Evolutionary conservation across 1,140 invertebrate species (phyloP).

Genomic region (Rhyzopertha dominica): DNA sequence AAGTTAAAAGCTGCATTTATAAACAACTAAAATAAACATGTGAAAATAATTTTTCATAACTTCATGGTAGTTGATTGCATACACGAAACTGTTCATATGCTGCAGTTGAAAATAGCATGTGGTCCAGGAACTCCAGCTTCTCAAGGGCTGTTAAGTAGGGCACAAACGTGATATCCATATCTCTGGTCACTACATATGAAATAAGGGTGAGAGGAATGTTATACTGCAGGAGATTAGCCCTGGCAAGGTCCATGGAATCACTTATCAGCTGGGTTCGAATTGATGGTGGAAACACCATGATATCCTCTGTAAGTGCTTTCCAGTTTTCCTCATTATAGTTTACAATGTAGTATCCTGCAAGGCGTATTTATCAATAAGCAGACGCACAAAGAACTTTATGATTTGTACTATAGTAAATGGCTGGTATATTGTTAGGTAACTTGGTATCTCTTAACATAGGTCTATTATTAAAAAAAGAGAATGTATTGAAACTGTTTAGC

Average conservation of each 20-base stretch:
- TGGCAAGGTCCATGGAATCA: conserved; percentile 73
- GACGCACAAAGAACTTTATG: background rate
- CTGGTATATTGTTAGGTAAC: too few species aligned
- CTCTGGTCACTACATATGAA: conserved; percentile 29
- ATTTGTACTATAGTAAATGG: background rate
- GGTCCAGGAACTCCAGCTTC: conserved; percentile 48
- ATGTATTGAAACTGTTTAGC: background rate
- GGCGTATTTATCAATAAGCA: background rate
- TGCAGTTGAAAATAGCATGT: conserved; percentile 35
- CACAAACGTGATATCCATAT: conserved; percentile 35
- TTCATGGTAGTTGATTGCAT: too few species aligned
- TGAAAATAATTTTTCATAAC: too few species aligned
- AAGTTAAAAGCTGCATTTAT: too few species aligned
- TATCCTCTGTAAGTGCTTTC: conserved; percentile 54
- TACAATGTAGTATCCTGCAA: conserved; percentile 63
- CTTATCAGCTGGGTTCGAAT: conserved; percentile 76
- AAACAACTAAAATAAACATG: too few species aligned
- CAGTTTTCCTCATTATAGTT: conserved; percentile 70
- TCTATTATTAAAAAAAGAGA: background rate
- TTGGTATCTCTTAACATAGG: too few species aligned
- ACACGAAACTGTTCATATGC: conserved; percentile 36
- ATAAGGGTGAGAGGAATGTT: conserved; percentile 50
- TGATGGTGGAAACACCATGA: conserved; percentile 50
- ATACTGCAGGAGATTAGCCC: conserved; percentile 57
- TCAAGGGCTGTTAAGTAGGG: conserved; percentile 44